phyloP scores from a whole-genome alignment of 2,113 vertebrate genomes.

The Nettapus auritus region DNA sequence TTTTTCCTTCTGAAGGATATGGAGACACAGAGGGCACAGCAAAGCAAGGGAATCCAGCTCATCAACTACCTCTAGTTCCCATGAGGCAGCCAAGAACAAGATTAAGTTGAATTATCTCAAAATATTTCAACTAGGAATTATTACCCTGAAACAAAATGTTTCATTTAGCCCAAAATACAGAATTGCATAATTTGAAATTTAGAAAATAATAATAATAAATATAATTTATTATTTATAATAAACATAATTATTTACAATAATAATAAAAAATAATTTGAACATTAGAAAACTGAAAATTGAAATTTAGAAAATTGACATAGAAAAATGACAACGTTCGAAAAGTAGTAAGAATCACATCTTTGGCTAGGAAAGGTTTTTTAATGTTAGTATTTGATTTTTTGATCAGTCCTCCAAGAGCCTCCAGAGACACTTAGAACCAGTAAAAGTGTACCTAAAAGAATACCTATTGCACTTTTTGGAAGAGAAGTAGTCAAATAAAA shows the following conservation, averaged over 20 bases:
- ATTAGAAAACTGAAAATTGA: no score
- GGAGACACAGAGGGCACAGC: not conserved
- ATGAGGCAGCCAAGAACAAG: not conserved
- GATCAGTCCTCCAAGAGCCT: not conserved
- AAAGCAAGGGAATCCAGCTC: not conserved
- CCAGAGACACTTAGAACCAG: not conserved
- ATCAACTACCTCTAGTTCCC: not conserved
- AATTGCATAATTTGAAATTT: not conserved
- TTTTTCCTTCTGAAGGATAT: not conserved
- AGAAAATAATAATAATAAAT: no score
- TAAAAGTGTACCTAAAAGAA: not conserved
- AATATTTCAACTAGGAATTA: not conserved
- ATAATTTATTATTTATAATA: no score
- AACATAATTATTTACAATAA: no score
- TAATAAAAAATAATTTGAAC: no score
- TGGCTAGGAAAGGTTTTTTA: not conserved
- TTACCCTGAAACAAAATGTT: not conserved
- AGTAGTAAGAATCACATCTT: not conserved
- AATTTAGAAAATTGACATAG: not conserved
- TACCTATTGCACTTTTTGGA: not conserved
- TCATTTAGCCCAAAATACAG: not conserved
- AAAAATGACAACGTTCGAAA: not conserved
- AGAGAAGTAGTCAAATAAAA: slow-evolving; percentile 13
- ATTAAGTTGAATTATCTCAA: not conserved
- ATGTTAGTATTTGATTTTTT: not conserved